These are phyloP conservation scores for Gobius niger DNA, from an alignment of 2,113 vertebrate genomes.

Conservation along the genomic window DNA sequence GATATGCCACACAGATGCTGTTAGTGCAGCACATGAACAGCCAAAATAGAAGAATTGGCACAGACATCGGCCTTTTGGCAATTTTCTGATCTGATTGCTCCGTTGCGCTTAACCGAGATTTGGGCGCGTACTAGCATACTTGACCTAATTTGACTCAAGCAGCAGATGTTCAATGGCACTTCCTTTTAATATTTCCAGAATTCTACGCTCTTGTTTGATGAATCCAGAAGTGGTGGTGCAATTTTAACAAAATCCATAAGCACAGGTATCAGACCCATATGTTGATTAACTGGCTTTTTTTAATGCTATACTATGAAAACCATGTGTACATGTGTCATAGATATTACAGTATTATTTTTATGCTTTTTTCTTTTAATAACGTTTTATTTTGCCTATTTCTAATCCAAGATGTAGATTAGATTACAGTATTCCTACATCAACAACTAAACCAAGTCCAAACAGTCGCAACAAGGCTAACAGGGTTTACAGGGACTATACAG, in stretches of 20 bases:
- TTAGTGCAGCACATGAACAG: slow-evolving; percentile 18
- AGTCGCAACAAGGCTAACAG: too few species aligned
- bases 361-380: too few species aligned
- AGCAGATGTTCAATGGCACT: slow-evolving; percentile 46
- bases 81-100: slow-evolving; percentile 25
- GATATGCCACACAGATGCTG: slow-evolving; percentile 22
- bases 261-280: too few species aligned
- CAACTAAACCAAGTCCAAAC: too few species aligned
- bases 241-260: neutral
- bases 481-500: too few species aligned
- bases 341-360: too few species aligned
- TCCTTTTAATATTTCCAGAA: neutral
- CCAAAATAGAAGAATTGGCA: slow-evolving; percentile 27
- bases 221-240: neutral
- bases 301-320: too few species aligned
- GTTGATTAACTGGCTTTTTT: too few species aligned
- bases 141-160: slow-evolving; percentile 46
- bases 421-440: too few species aligned
- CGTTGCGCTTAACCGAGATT: slow-evolving; percentile 34
- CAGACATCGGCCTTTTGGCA: slow-evolving; percentile 23
- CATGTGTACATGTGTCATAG: too few species aligned
- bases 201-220: neutral
- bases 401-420: too few species aligned
- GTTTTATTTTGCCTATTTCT: too few species aligned
- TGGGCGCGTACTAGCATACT: slow-evolving; percentile 30